phyloP scores from a whole-genome alignment of 2,113 vertebrate genomes.

The Colistium nudipinnis region DNA sequence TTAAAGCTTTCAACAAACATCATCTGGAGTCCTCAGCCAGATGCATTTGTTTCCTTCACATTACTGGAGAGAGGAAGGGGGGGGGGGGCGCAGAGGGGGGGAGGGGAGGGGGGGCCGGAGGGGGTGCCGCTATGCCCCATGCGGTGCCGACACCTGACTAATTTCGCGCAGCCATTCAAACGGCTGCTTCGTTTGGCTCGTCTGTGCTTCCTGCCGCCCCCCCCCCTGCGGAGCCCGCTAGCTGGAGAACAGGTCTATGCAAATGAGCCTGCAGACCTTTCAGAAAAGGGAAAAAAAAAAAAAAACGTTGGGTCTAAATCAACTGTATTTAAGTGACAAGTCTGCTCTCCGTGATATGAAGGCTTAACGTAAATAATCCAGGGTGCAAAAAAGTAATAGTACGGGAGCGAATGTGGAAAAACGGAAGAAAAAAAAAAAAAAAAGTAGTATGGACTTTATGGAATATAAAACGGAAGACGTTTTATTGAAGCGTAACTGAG shows the following conservation, averaged over 20 bases:
- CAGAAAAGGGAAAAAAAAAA: slow-evolving; percentile 53
- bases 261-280: slow-evolving; percentile 69
- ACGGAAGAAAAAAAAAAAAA: too few species aligned
- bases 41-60: slow-evolving; percentile 64
- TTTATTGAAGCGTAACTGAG: not conserved
- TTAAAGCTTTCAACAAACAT: slow-evolving; percentile 67
- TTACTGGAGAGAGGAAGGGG: slow-evolving; percentile 39
- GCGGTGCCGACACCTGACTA: slow-evolving; percentile 77
- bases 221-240: slow-evolving; percentile 57
- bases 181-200: slow-evolving; percentile 60
- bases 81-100: not conserved
- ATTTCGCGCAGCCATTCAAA: slow-evolving; percentile 74
- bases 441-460: too few species aligned
- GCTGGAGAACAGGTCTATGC: slow-evolving; percentile 65
- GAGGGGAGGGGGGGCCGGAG: not conserved
- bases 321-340: slow-evolving; percentile 16
- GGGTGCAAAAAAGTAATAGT: too few species aligned
- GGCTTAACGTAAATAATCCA: slow-evolving; percentile 7
- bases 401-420: too few species aligned
- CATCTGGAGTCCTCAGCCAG: slow-evolving; percentile 65
- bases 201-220: slow-evolving; percentile 62
- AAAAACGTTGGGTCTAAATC: slow-evolving; percentile 42
- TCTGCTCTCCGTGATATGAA: slow-evolving; percentile 11
- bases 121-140: slow-evolving; percentile 71
- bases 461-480: too few species aligned